Conservation (phyloP, 2,113 vertebrate genomes). For the Coregonus clupeaformis region DNA sequence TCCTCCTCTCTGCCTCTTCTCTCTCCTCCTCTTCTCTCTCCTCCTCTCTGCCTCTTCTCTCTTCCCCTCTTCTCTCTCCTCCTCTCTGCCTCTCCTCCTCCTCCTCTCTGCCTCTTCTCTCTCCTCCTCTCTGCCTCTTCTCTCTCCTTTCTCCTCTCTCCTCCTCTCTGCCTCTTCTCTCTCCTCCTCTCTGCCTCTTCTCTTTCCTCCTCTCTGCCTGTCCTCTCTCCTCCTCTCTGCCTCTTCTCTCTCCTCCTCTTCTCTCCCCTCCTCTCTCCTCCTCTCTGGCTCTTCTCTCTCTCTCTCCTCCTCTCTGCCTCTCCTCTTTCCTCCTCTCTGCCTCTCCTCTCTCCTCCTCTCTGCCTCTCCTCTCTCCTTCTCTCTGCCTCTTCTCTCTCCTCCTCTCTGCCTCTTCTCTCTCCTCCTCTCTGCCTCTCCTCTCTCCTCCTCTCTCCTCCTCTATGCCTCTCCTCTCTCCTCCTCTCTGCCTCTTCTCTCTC, state of each 20-base stretch:
- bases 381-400: not conserved
- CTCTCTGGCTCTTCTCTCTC: not conserved
- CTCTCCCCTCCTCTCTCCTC: no score
- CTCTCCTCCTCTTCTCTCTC: not conserved
- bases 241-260: not conserved
- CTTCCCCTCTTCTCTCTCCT: conserved; percentile 26
- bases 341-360: not conserved
- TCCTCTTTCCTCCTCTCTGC: not conserved
- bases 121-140: not conserved
- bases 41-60: conserved; percentile 48
- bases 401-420: no score
- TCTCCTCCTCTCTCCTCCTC: conserved; percentile 6
- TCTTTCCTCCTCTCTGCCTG: no score
- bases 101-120: no score
- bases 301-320: conserved; percentile 32
- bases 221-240: not conserved
- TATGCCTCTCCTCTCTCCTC: not conserved
- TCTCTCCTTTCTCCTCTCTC: conserved; percentile 44
- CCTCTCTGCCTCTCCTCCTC: not conserved
- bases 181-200: conserved; percentile 45
- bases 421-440: conserved; percentile 40
- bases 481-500: not conserved
- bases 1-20: not conserved
- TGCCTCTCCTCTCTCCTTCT: not conserved
- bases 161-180: not conserved